Evolutionary conservation across 1,140 invertebrate species (phyloP).

Genomic region (Neodiprion virginianus): DNA sequence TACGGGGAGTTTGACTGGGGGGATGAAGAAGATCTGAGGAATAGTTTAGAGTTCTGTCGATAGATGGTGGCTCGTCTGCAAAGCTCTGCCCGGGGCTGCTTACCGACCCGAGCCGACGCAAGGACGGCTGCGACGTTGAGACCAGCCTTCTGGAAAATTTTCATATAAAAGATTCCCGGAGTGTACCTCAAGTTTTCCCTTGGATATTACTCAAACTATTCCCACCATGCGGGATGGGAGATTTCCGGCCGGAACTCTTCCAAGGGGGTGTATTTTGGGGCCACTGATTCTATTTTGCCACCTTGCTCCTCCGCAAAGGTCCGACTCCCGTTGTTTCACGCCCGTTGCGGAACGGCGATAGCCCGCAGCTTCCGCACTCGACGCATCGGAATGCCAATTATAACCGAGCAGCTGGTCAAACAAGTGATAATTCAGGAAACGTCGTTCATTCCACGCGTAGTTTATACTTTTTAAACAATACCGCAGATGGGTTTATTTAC

Average conservation of each 20-base stretch:
- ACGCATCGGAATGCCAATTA: conserved; percentile 1
- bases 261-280: neutral
- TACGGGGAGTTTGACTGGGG: neutral
- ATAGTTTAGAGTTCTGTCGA: conserved; percentile 51
- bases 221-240: neutral
- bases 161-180: conserved; percentile 11
- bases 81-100: conserved; percentile 21
- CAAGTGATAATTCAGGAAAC: neutral
- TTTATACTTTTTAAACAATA: neutral
- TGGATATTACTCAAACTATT: conserved; percentile 8
- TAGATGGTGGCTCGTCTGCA: conserved; percentile 22
- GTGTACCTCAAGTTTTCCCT: conserved; percentile 3
- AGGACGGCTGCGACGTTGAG: neutral
- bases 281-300: neutral
- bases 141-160: conserved; percentile 10
- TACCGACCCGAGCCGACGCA: conserved; percentile 9
- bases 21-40: conserved; percentile 54
- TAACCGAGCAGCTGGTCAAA: neutral
- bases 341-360: neutral
- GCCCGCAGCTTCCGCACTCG: neutral
- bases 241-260: neutral
- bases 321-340: neutral
- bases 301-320: neutral
- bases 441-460: neutral
- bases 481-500: neutral